Evolutionary conservation across 2,113 vertebrate species (phyloP), one percentile per base, ranked within the genome.

Genomic region (Corvus hawaiiensis): DNA sequence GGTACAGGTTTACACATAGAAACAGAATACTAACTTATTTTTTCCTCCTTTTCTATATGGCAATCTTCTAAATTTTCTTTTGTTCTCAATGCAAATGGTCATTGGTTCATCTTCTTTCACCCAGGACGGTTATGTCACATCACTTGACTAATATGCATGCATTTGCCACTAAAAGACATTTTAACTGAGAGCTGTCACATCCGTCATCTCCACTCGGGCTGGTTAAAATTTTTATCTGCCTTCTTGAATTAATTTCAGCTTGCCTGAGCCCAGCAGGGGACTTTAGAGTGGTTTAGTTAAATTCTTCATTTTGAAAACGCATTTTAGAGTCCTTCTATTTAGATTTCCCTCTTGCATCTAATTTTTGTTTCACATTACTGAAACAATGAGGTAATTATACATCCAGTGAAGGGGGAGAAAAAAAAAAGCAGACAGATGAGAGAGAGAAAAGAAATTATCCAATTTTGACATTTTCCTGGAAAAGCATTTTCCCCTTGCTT

Each of bases 221-320:
- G 98, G 98, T 98, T 98, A 98, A 98, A 98, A 97, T 97, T 98
- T 98, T 98, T 98, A 98, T 98, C 98, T 98, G 98, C 97, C 97
- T 94, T 97, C 97, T 98, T 98, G 98, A 98, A 98, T 98, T 98
- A 98, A 98, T 98, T 98, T 98, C 98, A 97, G 98, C 98, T 98
- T 97, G 96, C 97, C 85, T 98, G 97, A 98, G 96, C 98, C 96
- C 98, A 98, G 98, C 98, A 98, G 98, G 98, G 98, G 97, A 97
- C 84, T 95, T 97, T 80, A 97, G 97, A 98, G 98, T 98, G 98
- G 95, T 96, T 97, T 97, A 89, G 97, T 97, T 98, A 97, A 97
- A 98, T 98, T 98, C 97, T 97, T 98, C 96, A 87, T 98, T 98
- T 97, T 89, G 86, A 97, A 97, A 97, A 92, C 95, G 87, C 92